These are phyloP conservation scores for Lomographa bimaculata DNA, from an alignment of 2,888 invertebrate species.

Conservation along the genomic window DNA sequence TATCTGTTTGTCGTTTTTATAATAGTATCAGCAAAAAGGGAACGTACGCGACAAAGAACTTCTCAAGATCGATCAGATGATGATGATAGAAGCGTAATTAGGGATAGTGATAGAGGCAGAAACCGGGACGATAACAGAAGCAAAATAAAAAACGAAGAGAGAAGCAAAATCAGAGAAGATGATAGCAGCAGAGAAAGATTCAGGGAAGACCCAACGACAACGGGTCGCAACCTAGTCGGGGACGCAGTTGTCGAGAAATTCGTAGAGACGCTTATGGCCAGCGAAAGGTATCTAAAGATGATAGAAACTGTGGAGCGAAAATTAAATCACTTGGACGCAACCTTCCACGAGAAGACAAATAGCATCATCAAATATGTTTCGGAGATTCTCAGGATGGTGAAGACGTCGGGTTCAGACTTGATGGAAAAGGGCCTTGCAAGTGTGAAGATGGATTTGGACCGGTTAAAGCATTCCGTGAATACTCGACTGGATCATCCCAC, in stretches of 20 bases:
- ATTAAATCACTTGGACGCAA: constrained; percentile 55
- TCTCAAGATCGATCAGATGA: too few species aligned
- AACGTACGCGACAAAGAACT: constrained; percentile 2
- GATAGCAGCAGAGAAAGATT: too few species aligned
- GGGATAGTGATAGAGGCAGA: too few species aligned
- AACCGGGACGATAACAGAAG: too few species aligned
- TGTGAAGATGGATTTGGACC: constrained; percentile 51
- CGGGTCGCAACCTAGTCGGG: constrained; percentile 35
- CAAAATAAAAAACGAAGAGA: too few species aligned
- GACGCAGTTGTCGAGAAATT: constrained; percentile 65
- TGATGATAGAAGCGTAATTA: too few species aligned
- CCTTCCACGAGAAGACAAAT: constrained; percentile 58
- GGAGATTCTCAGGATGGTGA: constrained; percentile 53
- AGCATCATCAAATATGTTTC: constrained; percentile 60
- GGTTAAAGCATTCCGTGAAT: constrained; percentile 43
- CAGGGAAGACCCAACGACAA: too few species aligned
- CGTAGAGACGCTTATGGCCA: constrained; percentile 63
- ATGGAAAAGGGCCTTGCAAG: constrained; percentile 43
- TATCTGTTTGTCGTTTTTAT: constrained; percentile 3
- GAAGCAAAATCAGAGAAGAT: constrained; percentile 10
- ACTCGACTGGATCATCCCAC: constrained; percentile 37
- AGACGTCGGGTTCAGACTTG: constrained; percentile 38
- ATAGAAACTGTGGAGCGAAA: constrained; percentile 62
- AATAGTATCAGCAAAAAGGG: constrained; percentile 5
- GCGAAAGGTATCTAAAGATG: constrained; percentile 64